phyloP scores from a whole-genome alignment of 2,888 invertebrate species.

The Drosophila nr. medialis region DNA sequence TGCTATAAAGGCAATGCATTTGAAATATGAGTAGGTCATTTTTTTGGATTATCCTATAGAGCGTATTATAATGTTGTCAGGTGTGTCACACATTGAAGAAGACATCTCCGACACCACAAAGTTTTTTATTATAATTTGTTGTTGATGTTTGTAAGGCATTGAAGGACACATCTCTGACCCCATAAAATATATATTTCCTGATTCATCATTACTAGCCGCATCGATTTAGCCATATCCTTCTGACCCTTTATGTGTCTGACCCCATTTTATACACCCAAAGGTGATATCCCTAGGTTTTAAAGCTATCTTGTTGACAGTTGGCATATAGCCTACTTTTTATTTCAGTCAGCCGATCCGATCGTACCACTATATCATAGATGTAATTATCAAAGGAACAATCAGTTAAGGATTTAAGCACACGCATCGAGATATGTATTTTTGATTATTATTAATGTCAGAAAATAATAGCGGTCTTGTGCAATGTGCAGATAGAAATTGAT shows the following conservation, averaged over 20 bases:
- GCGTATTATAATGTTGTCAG: background rate
- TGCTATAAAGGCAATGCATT: background rate
- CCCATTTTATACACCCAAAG: background rate
- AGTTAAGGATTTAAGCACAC: background rate
- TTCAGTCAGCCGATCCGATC: background rate
- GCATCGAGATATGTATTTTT: accelerated
- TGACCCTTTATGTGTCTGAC: background rate
- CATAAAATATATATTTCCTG: background rate
- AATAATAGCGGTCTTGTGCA: too few relatives aligned
- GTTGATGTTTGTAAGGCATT: background rate
- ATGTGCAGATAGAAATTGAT: background rate
- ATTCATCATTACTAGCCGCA: background rate
- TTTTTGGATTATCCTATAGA: background rate
- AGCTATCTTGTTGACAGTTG: background rate
- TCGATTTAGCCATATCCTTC: background rate
- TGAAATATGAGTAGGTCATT: background rate
- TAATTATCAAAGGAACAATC: background rate
- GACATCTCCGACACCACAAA: background rate
- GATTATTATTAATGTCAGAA: background rate
- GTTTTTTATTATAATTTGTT: background rate
- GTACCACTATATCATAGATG: background rate
- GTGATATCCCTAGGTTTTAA: too few relatives aligned
- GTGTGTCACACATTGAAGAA: background rate
- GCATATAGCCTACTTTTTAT: too few relatives aligned
- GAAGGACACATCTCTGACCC: background rate